Evolutionary conservation across 2,113 vertebrate genomes (phyloP).

Genomic region (Podocnemis expansa): DNA sequence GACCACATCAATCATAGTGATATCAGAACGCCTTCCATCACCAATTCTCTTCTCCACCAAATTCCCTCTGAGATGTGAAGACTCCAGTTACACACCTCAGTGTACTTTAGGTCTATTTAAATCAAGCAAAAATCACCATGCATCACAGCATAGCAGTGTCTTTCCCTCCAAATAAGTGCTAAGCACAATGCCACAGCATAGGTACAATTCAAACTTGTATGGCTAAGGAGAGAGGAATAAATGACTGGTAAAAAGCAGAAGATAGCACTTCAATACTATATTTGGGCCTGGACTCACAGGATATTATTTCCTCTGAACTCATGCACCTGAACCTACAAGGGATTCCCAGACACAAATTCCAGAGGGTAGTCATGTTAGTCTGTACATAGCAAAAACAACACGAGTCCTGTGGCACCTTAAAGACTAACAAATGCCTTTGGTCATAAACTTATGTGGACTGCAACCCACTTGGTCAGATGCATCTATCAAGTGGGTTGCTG

Average conservation of each 20-base stretch:
- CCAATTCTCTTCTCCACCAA: accelerated
- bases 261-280: neutral
- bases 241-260: neutral
- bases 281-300: neutral
- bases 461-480: too few relatives aligned
- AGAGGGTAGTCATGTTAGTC: too few relatives aligned
- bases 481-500: too few relatives aligned
- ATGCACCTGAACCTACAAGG: neutral
- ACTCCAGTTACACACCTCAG: neutral
- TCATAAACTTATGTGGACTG: too few relatives aligned
- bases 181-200: neutral
- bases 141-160: neutral
- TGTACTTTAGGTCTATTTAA: neutral
- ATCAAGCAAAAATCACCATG: accelerated
- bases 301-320: neutral
- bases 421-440: too few relatives aligned
- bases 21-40: neutral
- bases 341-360: too few relatives aligned
- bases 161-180: neutral
- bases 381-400: too few relatives aligned
- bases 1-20: neutral
- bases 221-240: neutral
- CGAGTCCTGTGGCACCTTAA: too few relatives aligned
- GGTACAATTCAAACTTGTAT: neutral
- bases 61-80: neutral